Conservation (phyloP, 2,797 vertebrate genomes). For the Hypotaenidia philippensis region DNA sequence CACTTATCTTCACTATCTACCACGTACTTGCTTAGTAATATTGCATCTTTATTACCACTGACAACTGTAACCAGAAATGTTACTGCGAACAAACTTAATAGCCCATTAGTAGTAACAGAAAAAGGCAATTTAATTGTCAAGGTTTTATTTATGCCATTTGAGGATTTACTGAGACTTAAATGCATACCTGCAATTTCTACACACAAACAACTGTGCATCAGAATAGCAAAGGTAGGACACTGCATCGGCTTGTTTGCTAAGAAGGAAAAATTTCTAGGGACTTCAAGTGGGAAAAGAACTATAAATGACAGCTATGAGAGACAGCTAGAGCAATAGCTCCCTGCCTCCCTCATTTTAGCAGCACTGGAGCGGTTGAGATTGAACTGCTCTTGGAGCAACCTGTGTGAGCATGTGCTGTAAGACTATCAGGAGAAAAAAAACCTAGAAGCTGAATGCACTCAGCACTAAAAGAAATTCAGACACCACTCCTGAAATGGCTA, state of each 20-base stretch:
- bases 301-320: background rate
- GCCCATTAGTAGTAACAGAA: slow-evolving; percentile 21
- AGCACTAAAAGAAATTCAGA: background rate
- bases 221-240: background rate
- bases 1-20: background rate
- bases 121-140: slow-evolving; percentile 44
- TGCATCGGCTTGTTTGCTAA: background rate
- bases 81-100: slow-evolving; percentile 8
- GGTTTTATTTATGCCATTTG: slow-evolving; percentile 43
- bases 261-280: background rate
- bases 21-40: background rate
- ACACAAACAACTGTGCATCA: background rate
- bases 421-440: background rate
- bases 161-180: slow-evolving; percentile 58
- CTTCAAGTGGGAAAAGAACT: background rate
- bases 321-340: background rate
- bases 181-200: slow-evolving; percentile 3
- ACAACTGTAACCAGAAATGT: slow-evolving; percentile 8
- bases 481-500: background rate
- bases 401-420: background rate
- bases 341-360: slow-evolving; percentile 1
- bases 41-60: slow-evolving; percentile 18
- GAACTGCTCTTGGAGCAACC: background rate
- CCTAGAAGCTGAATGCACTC: background rate
- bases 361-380: background rate